Base-by-base conservation (phyloP, 2,113 vertebrate species). In the Myocastor coypus region DNA sequence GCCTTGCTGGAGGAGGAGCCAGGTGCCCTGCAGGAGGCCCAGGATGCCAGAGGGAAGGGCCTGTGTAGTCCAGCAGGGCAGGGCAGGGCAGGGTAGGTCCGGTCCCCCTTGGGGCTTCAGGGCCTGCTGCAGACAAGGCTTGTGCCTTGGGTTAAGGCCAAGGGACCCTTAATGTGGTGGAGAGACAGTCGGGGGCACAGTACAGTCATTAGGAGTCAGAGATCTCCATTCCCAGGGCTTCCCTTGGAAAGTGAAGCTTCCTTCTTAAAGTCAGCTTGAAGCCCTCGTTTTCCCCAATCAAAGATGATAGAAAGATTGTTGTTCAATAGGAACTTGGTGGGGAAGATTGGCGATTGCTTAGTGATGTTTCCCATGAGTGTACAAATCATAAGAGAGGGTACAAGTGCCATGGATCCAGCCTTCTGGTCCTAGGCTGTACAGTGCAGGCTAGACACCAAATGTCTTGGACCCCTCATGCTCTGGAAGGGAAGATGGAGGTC, bases 321-420 rank as follows among this genome's bases (percentile, higher is more conserved):
- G 55, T 90, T 75, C 66, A 6, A 0, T 16, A 3, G 10, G 22
- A 77, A 26, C 28, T 83, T 11, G 5, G 11, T 13, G 80, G 66
- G 69, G n/a, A 34, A 85, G 78, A 40, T 0, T 0, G 34, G 57
- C 17, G 57, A 66, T 95, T 16, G 87, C 55, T 82, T 61, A 61
- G 83, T 88, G 78, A 92, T 94, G 97, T 92, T 95, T 96, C 77
- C 32, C 30, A 1, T 0, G 16, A 88, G 71, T 20, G 26, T 1
- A 1, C 37, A 4, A 37, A 1, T 24, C 24, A 13, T 14, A 20
- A 46, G 55, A 1, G 1, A 14, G 20, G 13, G 2, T 0, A 0
- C 4, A 3, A 0, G 1, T 46, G 85, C 26, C 28, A 8, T 11
- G 28, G 20, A 2, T 28, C 32, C 22, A 46, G 59, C 10, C 30